A percentile compares a stretch with the other conserved stretches of the same genome.
Evolutionary conservation across 1,140 invertebrate genomes (phyloP).

Genomic region (Sweltsa coloradensis): DNA sequence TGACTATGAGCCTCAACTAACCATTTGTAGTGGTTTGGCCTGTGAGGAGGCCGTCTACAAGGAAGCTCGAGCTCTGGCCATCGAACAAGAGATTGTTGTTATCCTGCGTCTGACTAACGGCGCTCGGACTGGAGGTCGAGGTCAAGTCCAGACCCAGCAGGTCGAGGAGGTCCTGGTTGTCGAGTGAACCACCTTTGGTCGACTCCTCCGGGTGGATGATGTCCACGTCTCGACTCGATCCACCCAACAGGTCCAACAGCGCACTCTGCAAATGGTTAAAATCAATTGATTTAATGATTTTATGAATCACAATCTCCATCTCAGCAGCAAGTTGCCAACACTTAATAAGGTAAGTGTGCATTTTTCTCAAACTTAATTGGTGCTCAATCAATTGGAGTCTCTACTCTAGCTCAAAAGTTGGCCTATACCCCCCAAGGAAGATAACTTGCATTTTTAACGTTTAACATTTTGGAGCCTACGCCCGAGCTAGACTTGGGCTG

Average conservation of each 20-base stretch:
- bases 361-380: too few relatives aligned
- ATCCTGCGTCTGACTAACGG: constrained; percentile 29
- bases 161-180: constrained; percentile 74
- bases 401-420: too few relatives aligned
- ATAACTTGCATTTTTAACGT: too few relatives aligned
- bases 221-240: constrained; percentile 55
- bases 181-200: constrained; percentile 28
- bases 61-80: constrained; percentile 35
- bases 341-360: too few relatives aligned
- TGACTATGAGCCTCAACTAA: constrained; percentile 1
- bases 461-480: too few relatives aligned
- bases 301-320: too few relatives aligned
- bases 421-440: too few relatives aligned
- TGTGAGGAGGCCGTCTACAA: constrained; percentile 49
- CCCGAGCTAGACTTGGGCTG: too few relatives aligned
- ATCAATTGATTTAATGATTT: too few relatives aligned
- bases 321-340: too few relatives aligned
- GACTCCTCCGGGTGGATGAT: constrained; percentile 42
- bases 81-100: constrained; percentile 23
- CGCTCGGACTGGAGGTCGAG: constrained; percentile 24
- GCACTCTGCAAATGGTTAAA: constrained; percentile 58
- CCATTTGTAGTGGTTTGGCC: constrained; percentile 18
- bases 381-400: too few relatives aligned
- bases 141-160: constrained; percentile 49
- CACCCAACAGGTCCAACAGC: constrained; percentile 58